Evolutionary conservation across 1,140 invertebrate genomes (phyloP).

Genomic region (Brachionus koreanus): DNA sequence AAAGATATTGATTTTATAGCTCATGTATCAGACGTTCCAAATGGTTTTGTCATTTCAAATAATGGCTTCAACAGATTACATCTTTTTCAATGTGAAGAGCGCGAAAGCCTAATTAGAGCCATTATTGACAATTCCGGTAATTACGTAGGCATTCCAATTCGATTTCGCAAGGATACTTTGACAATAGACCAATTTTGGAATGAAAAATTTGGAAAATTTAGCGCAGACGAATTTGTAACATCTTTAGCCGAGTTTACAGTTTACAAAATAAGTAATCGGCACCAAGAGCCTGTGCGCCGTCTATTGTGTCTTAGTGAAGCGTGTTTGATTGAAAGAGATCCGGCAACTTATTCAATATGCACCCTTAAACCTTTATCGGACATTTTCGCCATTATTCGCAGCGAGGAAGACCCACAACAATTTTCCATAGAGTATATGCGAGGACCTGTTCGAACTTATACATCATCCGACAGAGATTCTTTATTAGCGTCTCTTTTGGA

Average conservation of each 20-base stretch:
- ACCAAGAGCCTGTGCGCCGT: constrained; percentile 68
- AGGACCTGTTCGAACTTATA: constrained; percentile 79
- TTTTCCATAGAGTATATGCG: constrained; percentile 91
- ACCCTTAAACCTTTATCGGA: constrained; percentile 81
- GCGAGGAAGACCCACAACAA: constrained; percentile 82
- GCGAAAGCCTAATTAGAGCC: constrained; percentile 78
- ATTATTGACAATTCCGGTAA: constrained; percentile 73
- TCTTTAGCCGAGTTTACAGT: constrained; percentile 86
- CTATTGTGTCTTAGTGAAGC: constrained; percentile 91
- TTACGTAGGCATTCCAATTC: constrained; percentile 76
- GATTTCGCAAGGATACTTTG: constrained; percentile 75
- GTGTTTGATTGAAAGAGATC: constrained; percentile 91
- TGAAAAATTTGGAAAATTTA: constrained; percentile 83
- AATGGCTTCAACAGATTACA: constrained; percentile 80
- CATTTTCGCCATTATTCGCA: constrained; percentile 74
- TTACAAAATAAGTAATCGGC: constrained; percentile 75
- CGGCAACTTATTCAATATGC: constrained; percentile 84
- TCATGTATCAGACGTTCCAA: constrained; percentile 64
- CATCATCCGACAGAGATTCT: constrained; percentile 82
- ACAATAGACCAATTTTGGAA: constrained; percentile 76
- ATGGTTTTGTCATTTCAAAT: constrained; percentile 79
- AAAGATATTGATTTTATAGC: constrained; percentile 81
- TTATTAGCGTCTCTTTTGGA: constrained; percentile 89
- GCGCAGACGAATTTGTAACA: constrained; percentile 78
- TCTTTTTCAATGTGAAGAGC: constrained; percentile 76